Evolutionary conservation across 2,888 invertebrate genomes (phyloP), one percentile per base, ranked within the genome.

Genomic region (Didymodactylos carnosus): DNA sequence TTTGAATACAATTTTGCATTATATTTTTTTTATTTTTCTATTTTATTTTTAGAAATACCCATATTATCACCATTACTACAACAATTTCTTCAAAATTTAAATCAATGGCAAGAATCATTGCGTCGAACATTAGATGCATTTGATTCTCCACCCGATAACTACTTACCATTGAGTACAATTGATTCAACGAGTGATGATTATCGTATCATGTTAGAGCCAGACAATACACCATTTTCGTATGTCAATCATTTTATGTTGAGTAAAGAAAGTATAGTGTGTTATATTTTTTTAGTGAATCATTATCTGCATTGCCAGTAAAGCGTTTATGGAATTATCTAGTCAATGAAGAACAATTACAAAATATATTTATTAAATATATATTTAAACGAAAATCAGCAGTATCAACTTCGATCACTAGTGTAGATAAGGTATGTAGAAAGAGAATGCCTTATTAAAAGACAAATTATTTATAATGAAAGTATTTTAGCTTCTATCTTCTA

Each of bases 321-420:
- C 87, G 95, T 6, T 85, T 98, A 10, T 98, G 98, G 98, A 90
- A 89, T 80, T 94, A 88, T 83, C 86, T 98, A 76, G 91, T 97
- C 3, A 87, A 90, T 70, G 94, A 98, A 83, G 94, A 95, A 83
- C 85, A 87, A 69, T 90, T 95, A 39, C 93, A 94, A 85, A 91
- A 95, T 79, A 87, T 93, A 75, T 98, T 98, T 84, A 92, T 98
- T 80, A 88, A 93, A 75, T 91, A 93, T 76, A 91, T 98, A 76
- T 98, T 95, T 79, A 79, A 46, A 41, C 41, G 39, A 79, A 75
- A 79, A 79, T 71, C 77, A 77, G 62, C 49, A 73, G 27, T n/a
- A 39, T 14, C 40, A 25, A 25, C 43, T 69, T n/a, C n/a, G n/a
- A n/a, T n/a, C n/a, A n/a, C n/a, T n/a, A n/a, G n/a, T n/a, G n/a